These are phyloP conservation scores for Rhabdophis nuchalis DNA, from an alignment of 2,797 vertebrate genomes.

Conservation along the genomic window DNA sequence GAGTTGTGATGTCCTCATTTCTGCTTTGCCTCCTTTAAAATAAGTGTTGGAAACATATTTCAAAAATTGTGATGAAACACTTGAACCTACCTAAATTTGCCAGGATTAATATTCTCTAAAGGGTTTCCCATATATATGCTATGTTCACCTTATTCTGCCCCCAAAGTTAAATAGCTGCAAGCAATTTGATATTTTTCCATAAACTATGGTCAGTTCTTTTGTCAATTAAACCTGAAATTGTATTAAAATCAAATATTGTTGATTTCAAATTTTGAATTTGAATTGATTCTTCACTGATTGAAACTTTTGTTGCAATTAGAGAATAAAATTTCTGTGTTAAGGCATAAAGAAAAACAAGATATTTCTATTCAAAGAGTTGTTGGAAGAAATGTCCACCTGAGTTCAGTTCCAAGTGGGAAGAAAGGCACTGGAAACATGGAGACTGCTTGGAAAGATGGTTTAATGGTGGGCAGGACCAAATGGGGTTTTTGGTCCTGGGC, in stretches of 20 bases:
- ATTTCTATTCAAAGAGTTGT: neutral
- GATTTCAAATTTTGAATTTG: neutral
- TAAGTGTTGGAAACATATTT: neutral
- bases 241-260: neutral
- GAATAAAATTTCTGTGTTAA: neutral
- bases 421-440: too few relatives aligned
- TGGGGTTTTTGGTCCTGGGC: too few relatives aligned
- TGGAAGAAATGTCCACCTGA: too few relatives aligned
- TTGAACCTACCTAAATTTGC: neutral
- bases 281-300: neutral
- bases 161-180: neutral
- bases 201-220: neutral
- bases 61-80: neutral
- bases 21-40: neutral
- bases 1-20: neutral
- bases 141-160: neutral
- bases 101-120: neutral
- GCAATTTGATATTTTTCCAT: neutral
- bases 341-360: neutral
- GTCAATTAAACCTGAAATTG: neutral
- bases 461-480: too few relatives aligned
- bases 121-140: neutral
- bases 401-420: too few relatives aligned
- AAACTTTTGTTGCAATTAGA: neutral
- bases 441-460: too few relatives aligned